Conservation (phyloP, 2,113 vertebrate genomes). For the Cynocephalus volans region DNA sequence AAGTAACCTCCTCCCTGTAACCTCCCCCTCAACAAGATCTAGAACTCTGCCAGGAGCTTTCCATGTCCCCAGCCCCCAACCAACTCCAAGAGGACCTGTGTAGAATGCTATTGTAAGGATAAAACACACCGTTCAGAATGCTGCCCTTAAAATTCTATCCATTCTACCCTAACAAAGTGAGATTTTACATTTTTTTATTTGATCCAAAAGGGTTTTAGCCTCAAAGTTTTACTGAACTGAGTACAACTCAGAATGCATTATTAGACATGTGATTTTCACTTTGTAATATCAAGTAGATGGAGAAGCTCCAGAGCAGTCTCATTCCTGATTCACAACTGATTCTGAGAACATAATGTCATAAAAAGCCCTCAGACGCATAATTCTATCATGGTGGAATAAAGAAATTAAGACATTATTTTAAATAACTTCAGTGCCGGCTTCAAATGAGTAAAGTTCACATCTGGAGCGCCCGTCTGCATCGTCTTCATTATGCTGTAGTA, state of each 20-base stretch:
- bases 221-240: neutral
- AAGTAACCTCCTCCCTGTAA: too few species aligned
- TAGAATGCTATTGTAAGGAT: neutral
- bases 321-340: neutral
- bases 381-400: neutral
- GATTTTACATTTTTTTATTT: neutral
- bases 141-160: neutral
- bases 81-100: neutral
- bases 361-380: neutral
- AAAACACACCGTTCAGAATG: neutral
- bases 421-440: neutral
- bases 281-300: neutral
- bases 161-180: neutral
- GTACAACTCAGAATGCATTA: neutral
- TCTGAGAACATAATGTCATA: conserved; percentile 20
- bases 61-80: fast-evolving
- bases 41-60: neutral
- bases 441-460: neutral
- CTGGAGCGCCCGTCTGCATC: neutral
- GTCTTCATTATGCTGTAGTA: neutral
- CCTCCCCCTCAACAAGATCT: neutral
- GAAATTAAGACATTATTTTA: conserved; percentile 37
- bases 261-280: neutral
- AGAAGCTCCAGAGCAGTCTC: neutral
- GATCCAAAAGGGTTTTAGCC: neutral